phyloP scores from a whole-genome alignment of 2,888 invertebrate genomes.

The Suillia variegata region DNA sequence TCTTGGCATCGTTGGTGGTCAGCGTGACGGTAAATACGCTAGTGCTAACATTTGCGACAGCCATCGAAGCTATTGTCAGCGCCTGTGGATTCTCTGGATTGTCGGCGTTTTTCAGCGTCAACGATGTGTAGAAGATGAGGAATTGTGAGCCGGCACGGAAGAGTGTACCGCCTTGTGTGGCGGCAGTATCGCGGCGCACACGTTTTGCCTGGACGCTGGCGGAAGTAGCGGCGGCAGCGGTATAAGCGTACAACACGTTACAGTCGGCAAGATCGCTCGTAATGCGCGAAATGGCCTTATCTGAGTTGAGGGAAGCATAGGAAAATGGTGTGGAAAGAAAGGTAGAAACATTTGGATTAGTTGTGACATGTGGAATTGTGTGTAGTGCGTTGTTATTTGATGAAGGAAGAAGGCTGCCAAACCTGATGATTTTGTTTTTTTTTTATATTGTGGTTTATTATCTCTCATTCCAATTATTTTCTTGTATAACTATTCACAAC shows the following conservation, averaged over 20 bases:
- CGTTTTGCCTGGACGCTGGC: constrained; percentile 36
- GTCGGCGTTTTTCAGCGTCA: constrained; percentile 5
- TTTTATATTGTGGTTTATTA: too few relatives aligned
- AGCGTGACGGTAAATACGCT: constrained; percentile 41
- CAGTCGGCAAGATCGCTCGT: constrained; percentile 62
- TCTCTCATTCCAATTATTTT: too few relatives aligned
- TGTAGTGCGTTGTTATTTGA: too few relatives aligned
- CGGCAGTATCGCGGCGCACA: constrained; percentile 42
- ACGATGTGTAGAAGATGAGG: constrained; percentile 41
- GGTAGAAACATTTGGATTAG: background rate
- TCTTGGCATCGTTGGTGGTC: constrained; percentile 19
- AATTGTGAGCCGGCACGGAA: constrained; percentile 38
- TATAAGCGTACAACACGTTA: constrained; percentile 45
- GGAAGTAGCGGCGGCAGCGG: constrained; percentile 38
- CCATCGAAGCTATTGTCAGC: constrained; percentile 30
- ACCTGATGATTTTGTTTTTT: too few relatives aligned
- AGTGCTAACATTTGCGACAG: constrained; percentile 27
- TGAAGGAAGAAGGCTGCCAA: too few relatives aligned
- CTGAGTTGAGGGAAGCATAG: constrained; percentile 42
- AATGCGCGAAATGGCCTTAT: constrained; percentile 65
- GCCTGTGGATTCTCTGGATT: constrained; percentile 10
- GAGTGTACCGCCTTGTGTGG: constrained; percentile 29
- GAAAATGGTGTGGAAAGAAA: background rate
- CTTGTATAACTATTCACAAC: too few relatives aligned
- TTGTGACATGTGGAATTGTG: too few relatives aligned